A percentile compares a stretch with the other conserved stretches of the same genome.
These are phyloP conservation scores for Tinamus guttatus DNA, from an alignment of 2,113 vertebrate species.

Conservation along the genomic window DNA sequence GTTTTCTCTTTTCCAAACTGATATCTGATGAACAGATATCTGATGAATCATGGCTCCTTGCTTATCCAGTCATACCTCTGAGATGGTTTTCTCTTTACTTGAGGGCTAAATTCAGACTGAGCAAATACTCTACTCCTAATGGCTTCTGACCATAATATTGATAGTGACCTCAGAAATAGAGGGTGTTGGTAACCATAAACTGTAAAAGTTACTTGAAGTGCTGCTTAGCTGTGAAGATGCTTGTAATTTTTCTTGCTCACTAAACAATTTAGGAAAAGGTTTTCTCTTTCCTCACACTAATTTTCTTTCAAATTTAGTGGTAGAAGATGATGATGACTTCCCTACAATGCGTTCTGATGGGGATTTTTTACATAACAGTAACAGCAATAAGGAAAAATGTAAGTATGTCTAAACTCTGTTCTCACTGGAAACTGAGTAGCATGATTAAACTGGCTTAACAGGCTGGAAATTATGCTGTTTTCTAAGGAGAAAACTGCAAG, in stretches of 20 bases:
- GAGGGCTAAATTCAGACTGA: background rate
- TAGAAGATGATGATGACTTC: conserved; percentile 95
- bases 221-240: background rate
- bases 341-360: conserved; percentile 87
- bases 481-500: background rate
- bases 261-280: background rate
- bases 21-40: background rate
- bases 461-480: background rate
- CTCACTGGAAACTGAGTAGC: background rate
- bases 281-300: background rate
- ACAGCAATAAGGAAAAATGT: conserved; percentile 92
- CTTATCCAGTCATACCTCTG: background rate
- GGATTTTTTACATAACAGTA: conserved; percentile 91
- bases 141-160: background rate
- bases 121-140: background rate
- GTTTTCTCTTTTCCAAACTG: background rate
- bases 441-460: background rate
- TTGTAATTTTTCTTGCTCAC: background rate
- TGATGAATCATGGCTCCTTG: background rate
- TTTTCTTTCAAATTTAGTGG: conserved; percentile 80
- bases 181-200: background rate
- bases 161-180: background rate
- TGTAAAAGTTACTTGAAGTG: background rate
- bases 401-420: conserved; percentile 59
- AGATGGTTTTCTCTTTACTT: background rate